Percentiles rank a stretch among this genome's conserved stretches.
These are phyloP conservation scores for Candidula unifasciata DNA, from an alignment of 2,888 invertebrate genomes.

Conservation along the genomic window DNA sequence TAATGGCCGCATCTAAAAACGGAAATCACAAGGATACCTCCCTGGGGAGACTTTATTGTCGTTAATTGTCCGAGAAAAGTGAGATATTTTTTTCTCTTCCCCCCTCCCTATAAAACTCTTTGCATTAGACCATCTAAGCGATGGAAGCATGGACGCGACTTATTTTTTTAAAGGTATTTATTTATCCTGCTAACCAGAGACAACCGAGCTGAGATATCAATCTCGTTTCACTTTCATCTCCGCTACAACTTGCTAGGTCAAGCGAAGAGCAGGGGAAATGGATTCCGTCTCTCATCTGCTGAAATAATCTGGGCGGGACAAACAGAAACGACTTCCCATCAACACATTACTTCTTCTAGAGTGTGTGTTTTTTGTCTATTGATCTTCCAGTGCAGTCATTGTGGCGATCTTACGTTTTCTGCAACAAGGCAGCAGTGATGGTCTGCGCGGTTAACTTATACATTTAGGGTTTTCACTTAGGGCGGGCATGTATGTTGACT, in stretches of 20 bases:
- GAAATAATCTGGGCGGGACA: not conserved
- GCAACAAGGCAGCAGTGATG: not conserved
- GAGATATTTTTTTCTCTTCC: too few relatives aligned
- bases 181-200: not conserved
- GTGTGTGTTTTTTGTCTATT: not conserved
- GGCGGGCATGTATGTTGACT: too few relatives aligned
- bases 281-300: not conserved
- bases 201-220: not conserved
- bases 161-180: not conserved
- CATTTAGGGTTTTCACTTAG: not conserved
- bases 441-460: not conserved
- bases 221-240: slow-evolving; percentile 10
- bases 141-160: too few relatives aligned
- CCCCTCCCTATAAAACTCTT: too few relatives aligned
- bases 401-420: not conserved
- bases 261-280: slow-evolving; percentile 28
- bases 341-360: not conserved
- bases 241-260: not conserved
- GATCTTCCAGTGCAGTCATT: not conserved
- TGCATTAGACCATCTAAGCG: too few relatives aligned
- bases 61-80: too few relatives aligned
- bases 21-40: too few relatives aligned
- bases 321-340: slow-evolving; percentile 23
- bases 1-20: too few relatives aligned
- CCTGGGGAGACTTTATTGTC: too few relatives aligned